Conservation (phyloP, 1,140 invertebrate species). For the Lethrus apterus region DNA sequence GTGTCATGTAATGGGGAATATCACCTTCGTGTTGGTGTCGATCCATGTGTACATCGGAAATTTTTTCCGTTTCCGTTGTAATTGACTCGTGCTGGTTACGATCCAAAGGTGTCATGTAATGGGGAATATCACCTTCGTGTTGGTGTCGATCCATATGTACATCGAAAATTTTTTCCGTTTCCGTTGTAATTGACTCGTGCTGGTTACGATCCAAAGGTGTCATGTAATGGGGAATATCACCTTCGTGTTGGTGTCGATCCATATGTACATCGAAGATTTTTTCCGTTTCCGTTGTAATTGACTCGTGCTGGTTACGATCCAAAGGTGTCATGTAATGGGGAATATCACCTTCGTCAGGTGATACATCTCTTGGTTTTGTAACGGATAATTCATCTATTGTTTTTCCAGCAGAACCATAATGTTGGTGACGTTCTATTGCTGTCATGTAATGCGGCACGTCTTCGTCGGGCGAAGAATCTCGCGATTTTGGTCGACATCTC, state of each 20-base stretch:
- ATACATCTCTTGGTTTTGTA: slow-evolving; percentile 8
- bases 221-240: slow-evolving; percentile 37
- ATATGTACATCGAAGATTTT: slow-evolving; percentile 1
- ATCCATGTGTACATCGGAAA: not conserved
- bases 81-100: slow-evolving; percentile 2
- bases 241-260: slow-evolving; percentile 18
- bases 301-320: slow-evolving; percentile 15
- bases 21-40: slow-evolving; percentile 22
- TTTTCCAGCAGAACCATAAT: too few species aligned
- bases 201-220: slow-evolving; percentile 32
- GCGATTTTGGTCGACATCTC: not conserved
- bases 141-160: slow-evolving; percentile 13
- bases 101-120: slow-evolving; percentile 21
- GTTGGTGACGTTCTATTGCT: slow-evolving; percentile 19
- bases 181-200: not conserved
- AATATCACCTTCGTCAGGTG: slow-evolving; percentile 10
- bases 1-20: slow-evolving; percentile 37
- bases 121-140: slow-evolving; percentile 13
- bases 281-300: too few species aligned
- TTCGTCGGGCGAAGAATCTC: too few species aligned
- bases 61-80: too few species aligned
- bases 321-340: slow-evolving; percentile 21
- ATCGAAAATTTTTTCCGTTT: not conserved
- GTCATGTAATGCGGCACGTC: slow-evolving; percentile 18
- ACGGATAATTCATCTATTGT: too few species aligned